Percentiles rank a stretch among this genome's conserved stretches.
phyloP scores from a whole-genome alignment of 2,797 vertebrate genomes.

The Catharus ustulatus region DNA sequence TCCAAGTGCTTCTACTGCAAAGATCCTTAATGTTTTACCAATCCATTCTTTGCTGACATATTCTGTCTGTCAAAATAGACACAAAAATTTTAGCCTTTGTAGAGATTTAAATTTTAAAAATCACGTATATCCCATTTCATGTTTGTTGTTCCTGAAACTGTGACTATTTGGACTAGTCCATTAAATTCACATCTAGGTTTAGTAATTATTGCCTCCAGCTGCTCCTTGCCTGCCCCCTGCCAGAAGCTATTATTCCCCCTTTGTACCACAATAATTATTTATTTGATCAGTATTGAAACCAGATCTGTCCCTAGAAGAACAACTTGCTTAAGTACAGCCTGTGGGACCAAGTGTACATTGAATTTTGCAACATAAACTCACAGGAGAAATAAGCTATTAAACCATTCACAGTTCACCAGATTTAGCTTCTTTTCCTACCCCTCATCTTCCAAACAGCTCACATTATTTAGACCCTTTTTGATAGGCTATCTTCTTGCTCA shows the following conservation, averaged over 20 bases:
- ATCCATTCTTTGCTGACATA: neutral
- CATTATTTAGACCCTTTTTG: neutral
- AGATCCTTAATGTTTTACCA: neutral
- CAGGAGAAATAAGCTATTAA: neutral
- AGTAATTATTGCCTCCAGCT: conserved; percentile 58
- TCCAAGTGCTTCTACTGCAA: neutral
- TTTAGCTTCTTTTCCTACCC: neutral
- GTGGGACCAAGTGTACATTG: neutral
- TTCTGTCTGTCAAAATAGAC: neutral
- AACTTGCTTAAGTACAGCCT: conserved; percentile 25
- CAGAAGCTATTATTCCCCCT: conserved; percentile 37
- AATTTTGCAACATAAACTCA: neutral
- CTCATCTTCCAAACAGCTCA: neutral
- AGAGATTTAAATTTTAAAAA: neutral
- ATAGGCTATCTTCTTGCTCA: neutral
- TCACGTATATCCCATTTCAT: neutral
- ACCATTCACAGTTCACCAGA: neutral
- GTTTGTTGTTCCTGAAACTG: neutral
- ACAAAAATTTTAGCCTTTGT: neutral
- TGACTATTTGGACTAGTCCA: neutral
- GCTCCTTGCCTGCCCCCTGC: conserved; percentile 34
- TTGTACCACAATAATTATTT: conserved; percentile 37
- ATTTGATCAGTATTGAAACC: conserved; percentile 38
- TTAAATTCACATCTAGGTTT: conserved; percentile 31
- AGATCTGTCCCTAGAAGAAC: neutral